Evolutionary conservation across 2,113 vertebrate species (phyloP).

Genomic region (Cranoglanis bouderius): DNA sequence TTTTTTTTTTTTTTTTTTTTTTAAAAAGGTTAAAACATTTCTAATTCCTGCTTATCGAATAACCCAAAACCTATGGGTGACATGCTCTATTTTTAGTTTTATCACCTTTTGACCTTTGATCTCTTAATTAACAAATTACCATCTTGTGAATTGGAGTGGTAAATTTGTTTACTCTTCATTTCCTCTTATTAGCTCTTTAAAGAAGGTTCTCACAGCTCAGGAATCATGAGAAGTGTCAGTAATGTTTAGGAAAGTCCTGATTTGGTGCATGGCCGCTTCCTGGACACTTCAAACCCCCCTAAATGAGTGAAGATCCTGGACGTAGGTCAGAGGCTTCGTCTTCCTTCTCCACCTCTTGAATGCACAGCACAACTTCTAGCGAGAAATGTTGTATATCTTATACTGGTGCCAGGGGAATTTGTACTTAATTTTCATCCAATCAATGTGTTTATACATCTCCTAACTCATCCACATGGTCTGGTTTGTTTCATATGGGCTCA

Average conservation of each 20-base stretch:
- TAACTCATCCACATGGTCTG: slow-evolving; percentile 38
- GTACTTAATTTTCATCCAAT: slow-evolving; percentile 55
- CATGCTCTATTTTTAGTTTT: neutral
- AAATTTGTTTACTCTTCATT: neutral
- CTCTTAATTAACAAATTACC: neutral
- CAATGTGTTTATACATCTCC: slow-evolving; percentile 52
- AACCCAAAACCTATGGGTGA: neutral
- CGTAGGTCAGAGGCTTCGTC: neutral
- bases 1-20: neutral
- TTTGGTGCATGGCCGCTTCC: neutral
- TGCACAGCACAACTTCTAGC: neutral
- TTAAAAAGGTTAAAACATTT: neutral
- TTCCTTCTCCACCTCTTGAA: slow-evolving; percentile 6
- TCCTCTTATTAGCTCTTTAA: neutral
- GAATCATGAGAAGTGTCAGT: slow-evolving; percentile 13
- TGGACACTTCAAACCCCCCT: neutral
- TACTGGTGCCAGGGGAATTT: slow-evolving; percentile 48
- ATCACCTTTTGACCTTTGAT: neutral
- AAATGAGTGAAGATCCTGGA: neutral
- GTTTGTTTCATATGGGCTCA: slow-evolving; percentile 41
- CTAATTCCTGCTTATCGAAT: neutral
- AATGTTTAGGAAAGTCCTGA: slow-evolving; percentile 23
- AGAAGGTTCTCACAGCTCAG: neutral
- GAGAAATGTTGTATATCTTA: slow-evolving; percentile 48
- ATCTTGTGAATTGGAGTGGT: neutral